Percentiles rank a stretch among this genome's conserved stretches.
Conservation (phyloP, 2,797 vertebrate genomes). For the Emydoidea blandingii region DNA sequence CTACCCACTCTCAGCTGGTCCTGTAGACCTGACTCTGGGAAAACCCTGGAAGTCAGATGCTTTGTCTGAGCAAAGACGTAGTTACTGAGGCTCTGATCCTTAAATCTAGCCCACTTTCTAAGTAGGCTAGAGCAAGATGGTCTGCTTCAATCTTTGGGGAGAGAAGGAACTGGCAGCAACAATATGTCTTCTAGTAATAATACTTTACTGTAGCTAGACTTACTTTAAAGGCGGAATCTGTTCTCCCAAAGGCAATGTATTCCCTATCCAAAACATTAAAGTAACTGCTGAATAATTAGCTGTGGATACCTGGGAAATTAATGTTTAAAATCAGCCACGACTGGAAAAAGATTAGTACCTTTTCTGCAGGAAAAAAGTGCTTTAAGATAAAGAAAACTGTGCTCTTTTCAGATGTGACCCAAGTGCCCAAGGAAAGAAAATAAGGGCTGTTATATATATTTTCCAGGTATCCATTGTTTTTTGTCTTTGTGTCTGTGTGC, state of each 20-base stretch:
- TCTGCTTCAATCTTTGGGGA: slow-evolving; percentile 34
- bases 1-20: background rate
- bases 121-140: slow-evolving; percentile 25
- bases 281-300: slow-evolving; percentile 80
- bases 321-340: slow-evolving; percentile 72
- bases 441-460: slow-evolving; percentile 47
- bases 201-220: slow-evolving; percentile 60
- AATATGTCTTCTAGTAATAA: slow-evolving; percentile 68
- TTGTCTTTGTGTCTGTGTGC: slow-evolving; percentile 19
- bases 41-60: background rate
- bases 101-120: background rate
- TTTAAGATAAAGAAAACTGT: slow-evolving; percentile 54
- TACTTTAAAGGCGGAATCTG: slow-evolving; percentile 72
- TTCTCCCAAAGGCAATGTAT: slow-evolving; percentile 77
- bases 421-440: slow-evolving; percentile 46
- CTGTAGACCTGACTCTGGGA: background rate
- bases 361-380: slow-evolving; percentile 58
- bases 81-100: background rate
- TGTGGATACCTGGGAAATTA: slow-evolving; percentile 78
- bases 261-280: slow-evolving; percentile 76
- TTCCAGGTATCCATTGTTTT: slow-evolving; percentile 47
- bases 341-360: slow-evolving; percentile 47
- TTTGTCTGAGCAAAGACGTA: background rate
- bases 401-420: slow-evolving; percentile 27
- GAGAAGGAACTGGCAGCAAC: slow-evolving; percentile 44